A percentile compares a stretch with the other conserved stretches of the same genome.
Evolutionary conservation across 53 echinoderm and acorn worm genomes (phyloP).

Genomic region (Holothuria leucospilota): DNA sequence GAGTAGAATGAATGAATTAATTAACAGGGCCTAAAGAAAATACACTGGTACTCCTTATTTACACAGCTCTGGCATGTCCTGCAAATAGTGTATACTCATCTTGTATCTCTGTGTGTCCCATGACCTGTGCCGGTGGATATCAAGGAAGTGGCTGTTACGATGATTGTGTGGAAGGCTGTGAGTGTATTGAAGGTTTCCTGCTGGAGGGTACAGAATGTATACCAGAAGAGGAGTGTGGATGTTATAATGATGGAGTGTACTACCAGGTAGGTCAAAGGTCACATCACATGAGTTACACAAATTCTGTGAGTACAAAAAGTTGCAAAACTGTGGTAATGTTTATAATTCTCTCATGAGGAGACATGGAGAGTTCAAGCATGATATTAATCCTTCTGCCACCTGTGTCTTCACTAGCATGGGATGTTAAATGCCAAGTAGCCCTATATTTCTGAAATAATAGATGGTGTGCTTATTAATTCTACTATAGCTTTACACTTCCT

Average conservation of each 20-base stretch:
- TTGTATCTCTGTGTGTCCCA: conserved; percentile 76
- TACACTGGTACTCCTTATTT: neutral
- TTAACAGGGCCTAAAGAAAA: neutral
- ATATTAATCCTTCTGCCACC: too few relatives aligned
- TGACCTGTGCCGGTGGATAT: conserved; percentile 69
- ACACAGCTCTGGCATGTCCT: conserved; percentile 78
- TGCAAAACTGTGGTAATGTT: too few relatives aligned
- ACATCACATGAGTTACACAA: too few relatives aligned
- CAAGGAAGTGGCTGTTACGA: conserved; percentile 62
- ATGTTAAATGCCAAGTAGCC: too few relatives aligned
- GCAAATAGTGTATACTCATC: conserved; percentile 71
- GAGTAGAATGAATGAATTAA: too few relatives aligned
- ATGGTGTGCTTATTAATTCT: too few relatives aligned
- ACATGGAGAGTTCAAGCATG: too few relatives aligned
- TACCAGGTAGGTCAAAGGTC: conserved; percentile 59
- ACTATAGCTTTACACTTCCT: too few relatives aligned
- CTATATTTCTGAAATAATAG: too few relatives aligned
- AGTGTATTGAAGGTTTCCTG: conserved; percentile 74
- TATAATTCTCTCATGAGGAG: too few relatives aligned
- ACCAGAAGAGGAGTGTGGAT: conserved; percentile 74
- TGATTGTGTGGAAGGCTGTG: conserved; percentile 83
- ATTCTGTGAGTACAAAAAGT: too few relatives aligned
- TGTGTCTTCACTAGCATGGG: too few relatives aligned
- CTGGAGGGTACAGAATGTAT: conserved; percentile 79
- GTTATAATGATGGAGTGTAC: conserved; percentile 76